phyloP scores from a whole-genome alignment of 2,888 invertebrate genomes.

The Cynaeus angustus region DNA sequence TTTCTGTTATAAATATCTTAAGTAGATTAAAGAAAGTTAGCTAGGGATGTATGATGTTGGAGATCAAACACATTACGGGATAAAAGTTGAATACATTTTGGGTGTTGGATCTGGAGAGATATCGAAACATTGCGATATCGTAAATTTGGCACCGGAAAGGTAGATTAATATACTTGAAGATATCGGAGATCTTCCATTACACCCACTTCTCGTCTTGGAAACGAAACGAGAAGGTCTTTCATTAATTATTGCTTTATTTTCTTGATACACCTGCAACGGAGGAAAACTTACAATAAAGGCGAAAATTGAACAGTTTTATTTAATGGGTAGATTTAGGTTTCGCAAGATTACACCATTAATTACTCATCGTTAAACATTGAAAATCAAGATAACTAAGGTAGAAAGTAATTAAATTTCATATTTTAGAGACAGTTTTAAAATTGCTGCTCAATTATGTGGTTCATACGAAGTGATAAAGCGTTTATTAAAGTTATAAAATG shows the following conservation, averaged over 20 bases:
- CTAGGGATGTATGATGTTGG: no score
- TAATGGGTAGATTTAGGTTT: background rate
- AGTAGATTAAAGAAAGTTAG: background rate
- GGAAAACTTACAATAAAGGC: background rate
- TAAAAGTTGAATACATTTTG: background rate
- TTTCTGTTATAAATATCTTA: background rate
- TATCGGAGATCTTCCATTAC: constrained; percentile 12
- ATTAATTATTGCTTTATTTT: constrained; percentile 9
- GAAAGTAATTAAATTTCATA: no score
- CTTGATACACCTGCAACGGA: background rate
- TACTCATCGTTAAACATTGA: background rate
- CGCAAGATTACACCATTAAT: background rate
- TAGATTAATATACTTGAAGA: constrained; percentile 15
- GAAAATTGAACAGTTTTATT: background rate
- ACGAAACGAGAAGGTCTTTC: constrained; percentile 2
- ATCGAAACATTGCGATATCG: background rate
- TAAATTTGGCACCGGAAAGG: constrained; percentile 6
- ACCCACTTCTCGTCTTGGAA: constrained; percentile 8
- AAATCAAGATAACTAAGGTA: no score
- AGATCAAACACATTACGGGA: background rate
- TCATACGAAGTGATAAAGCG: no score
- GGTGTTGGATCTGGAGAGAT: background rate
- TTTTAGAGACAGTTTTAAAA: no score
- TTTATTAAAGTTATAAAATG: no score
- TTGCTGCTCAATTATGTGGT: no score